Evolutionary conservation across 2,797 vertebrate genomes (phyloP).

Genomic region (Aselliscus stoliczkanus): DNA sequence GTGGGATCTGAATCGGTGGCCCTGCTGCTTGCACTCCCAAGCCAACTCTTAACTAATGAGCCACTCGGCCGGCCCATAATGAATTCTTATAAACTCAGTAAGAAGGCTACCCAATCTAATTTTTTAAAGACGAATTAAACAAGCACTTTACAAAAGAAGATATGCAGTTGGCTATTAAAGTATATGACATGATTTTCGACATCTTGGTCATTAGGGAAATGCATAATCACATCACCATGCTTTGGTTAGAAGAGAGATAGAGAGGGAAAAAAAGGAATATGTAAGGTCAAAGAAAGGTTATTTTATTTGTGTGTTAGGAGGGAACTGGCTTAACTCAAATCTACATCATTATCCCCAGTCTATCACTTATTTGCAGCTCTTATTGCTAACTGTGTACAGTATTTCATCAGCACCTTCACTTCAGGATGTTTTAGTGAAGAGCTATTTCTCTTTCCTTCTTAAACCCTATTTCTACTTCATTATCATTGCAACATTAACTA

Average conservation of each 20-base stretch:
- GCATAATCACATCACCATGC: neutral
- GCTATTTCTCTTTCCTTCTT: neutral
- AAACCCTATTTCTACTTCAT: neutral
- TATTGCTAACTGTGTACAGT: neutral
- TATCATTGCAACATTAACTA: neutral
- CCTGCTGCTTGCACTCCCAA: no score
- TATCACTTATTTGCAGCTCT: neutral
- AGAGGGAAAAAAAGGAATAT: neutral
- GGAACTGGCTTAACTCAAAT: neutral
- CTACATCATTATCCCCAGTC: neutral
- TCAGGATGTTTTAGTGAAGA: neutral
- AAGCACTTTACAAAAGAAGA: neutral
- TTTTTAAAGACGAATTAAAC: neutral
- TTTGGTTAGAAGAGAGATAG: neutral
- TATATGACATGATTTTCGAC: neutral
- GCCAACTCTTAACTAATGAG: no score
- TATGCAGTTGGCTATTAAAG: neutral
- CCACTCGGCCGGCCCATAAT: no score
- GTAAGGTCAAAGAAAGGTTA: neutral
- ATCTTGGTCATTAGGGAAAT: neutral
- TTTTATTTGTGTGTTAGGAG: conserved; percentile 1
- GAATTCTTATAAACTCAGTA: no score
- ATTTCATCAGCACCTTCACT: neutral
- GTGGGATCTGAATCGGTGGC: no score
- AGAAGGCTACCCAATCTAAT: neutral